Evolutionary conservation across 2,797 vertebrate species (phyloP), one percentile per base, ranked within the genome.

Genomic region (Sebastes variabilis): DNA sequence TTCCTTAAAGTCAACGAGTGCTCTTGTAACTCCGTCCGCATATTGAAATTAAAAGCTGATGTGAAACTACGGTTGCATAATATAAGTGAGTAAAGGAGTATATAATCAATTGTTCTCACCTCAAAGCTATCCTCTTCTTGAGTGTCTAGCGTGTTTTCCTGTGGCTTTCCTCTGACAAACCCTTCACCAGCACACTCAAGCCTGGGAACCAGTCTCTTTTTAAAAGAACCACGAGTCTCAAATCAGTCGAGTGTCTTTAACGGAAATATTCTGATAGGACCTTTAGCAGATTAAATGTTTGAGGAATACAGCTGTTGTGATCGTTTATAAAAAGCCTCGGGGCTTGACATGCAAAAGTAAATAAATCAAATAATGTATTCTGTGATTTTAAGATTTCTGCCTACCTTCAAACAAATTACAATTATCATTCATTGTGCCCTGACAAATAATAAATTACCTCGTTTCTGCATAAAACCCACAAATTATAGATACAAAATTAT

Each of bases 401-500:
- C 16, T 36, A 6, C 42, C 4, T 62, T 10, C 27, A 24, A 30
- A 65, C 25, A 59, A 46, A 27, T 18, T 22, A 13, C 9, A 52
- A 52, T 52, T 9, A 52, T 46, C 42, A 46, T 18, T 60, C 38
- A n/a, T n/a, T 30, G 11, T 1, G 1, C 2, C 11, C 9, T 22
- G 30, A 72, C 27, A 49, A 32, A 16, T 13, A 32, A 16, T 4
- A 32, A 4, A 20, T n/a, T 0, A 9, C 22, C 32, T 38, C 2
- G 2, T 55, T 68, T 34, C 52, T 79, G 34, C 16, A 32, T 70
- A 25, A 82, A 56, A 66, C 24, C 54, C 46, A 80, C 83, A 93
- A 91, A 86, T 75, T 79, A 82, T 88, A 93, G 94, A 97, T 93
- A 95, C 96, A 97, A 96, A 95, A 93, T 95, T 96, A 95, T 97